Evolutionary conservation across 2,888 invertebrate species (phyloP).

Genomic region (Ormyrus labotus): DNA sequence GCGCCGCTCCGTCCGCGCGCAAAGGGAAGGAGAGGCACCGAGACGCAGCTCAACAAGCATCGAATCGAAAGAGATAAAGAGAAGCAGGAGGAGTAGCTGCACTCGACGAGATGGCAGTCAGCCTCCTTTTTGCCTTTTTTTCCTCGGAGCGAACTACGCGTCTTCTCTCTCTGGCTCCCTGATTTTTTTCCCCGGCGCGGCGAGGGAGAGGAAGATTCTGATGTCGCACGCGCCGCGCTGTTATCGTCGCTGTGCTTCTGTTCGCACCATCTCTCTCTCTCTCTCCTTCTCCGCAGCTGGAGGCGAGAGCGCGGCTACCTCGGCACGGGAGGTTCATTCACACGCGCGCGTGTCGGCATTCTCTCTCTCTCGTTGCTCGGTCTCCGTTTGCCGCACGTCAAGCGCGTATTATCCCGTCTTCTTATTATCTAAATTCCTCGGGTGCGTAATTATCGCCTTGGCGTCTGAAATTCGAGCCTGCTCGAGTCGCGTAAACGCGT

Average conservation of each 20-base stretch:
- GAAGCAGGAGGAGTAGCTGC: neutral
- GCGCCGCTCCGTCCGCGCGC: constrained; percentile 46
- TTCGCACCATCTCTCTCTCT: constrained; percentile 1
- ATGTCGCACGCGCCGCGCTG: constrained; percentile 12
- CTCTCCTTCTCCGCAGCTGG: neutral
- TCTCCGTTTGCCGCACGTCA: neutral
- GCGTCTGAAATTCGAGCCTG: neutral
- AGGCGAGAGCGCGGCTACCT: neutral
- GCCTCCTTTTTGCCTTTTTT: constrained; percentile 4
- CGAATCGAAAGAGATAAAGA: neutral
- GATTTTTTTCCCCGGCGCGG: neutral
- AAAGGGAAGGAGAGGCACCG: constrained; percentile 34
- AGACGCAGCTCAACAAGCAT: constrained; percentile 12
- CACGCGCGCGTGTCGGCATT: constrained; percentile 20
- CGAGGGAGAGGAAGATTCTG: neutral
- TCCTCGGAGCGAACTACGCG: neutral
- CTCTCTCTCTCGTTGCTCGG: constrained; percentile 19
- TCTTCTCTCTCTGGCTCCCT: neutral
- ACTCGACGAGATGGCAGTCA: neutral
- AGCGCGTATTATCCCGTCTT: neutral
- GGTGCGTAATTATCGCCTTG: neutral
- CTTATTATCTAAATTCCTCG: neutral
- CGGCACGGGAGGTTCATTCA: constrained; percentile 24
- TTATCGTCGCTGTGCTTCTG: constrained; percentile 23
- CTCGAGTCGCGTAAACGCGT: neutral